phyloP scores from a whole-genome alignment of 2,888 invertebrate genomes.

The Hypomecis punctinalis region DNA sequence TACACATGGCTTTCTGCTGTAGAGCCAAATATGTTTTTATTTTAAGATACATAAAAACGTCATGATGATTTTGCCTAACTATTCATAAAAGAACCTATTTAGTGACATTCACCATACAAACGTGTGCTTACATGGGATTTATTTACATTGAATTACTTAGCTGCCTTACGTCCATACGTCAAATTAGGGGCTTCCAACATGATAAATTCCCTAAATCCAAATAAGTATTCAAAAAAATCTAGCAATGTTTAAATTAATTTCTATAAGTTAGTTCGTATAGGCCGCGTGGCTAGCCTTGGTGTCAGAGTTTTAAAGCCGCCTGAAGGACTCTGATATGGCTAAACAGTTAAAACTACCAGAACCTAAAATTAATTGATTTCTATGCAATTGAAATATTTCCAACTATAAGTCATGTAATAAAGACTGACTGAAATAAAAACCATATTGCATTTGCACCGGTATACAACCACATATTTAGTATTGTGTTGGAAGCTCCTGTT shows the following conservation, averaged over 20 bases:
- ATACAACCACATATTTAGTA: background rate
- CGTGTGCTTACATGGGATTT: constrained; percentile 53
- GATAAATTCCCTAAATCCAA: background rate
- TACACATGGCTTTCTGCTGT: constrained; percentile 27
- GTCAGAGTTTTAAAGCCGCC: too few relatives aligned
- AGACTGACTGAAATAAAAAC: too few relatives aligned
- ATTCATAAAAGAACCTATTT: constrained; percentile 25
- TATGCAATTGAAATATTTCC: too few relatives aligned
- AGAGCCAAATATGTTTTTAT: constrained; percentile 15
- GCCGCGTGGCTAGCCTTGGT: too few relatives aligned
- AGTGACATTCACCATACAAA: constrained; percentile 53
- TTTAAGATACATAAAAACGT: constrained; percentile 19
- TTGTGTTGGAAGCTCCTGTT: constrained; percentile 62
- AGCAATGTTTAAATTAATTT: too few relatives aligned
- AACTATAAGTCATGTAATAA: too few relatives aligned
- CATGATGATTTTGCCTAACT: constrained; percentile 30
- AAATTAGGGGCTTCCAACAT: constrained; percentile 56
- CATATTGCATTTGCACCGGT: background rate
- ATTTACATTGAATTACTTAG: constrained; percentile 45
- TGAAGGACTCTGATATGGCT: too few relatives aligned
- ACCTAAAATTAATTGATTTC: too few relatives aligned
- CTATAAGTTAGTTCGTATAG: too few relatives aligned
- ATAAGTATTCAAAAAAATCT: too few relatives aligned
- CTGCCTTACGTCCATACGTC: constrained; percentile 49
- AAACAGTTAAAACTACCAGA: too few relatives aligned